Percentiles rank a stretch among this genome's conserved stretches.
Conservation (phyloP, 1,140 invertebrate species). For the Microplitis mediator region DNA sequence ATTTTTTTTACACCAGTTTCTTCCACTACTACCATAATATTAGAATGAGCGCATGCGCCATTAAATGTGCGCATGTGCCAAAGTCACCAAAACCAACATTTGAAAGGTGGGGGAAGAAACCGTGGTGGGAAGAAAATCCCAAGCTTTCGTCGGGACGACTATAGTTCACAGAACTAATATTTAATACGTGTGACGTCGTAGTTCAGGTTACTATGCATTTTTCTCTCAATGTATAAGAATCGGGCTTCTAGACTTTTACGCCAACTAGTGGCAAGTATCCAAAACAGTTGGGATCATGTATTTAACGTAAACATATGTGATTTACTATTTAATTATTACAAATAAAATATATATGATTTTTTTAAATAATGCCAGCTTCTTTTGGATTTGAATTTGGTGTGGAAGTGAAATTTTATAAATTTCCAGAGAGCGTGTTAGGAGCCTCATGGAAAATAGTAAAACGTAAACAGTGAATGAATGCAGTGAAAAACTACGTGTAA, state of each 20-base stretch:
- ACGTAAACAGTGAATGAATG: constrained; percentile 13
- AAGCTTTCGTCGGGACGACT: no score
- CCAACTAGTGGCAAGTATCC: constrained; percentile 2
- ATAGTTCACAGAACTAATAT: no score
- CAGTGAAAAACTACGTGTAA: constrained; percentile 12
- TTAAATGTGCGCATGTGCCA: no score
- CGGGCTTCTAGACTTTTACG: neutral
- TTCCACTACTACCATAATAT: no score
- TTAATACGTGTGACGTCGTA: no score
- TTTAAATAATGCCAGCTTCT: constrained; percentile 5
- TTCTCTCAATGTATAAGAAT: no score
- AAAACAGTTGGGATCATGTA: constrained; percentile 8
- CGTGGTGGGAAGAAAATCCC: no score
- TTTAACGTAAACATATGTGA: constrained; percentile 6
- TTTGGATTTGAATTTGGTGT: neutral
- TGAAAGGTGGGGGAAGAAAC: no score
- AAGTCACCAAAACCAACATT: no score
- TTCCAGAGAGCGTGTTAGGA: neutral
- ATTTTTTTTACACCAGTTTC: no score
- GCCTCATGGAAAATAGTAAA: neutral
- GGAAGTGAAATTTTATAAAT: constrained; percentile 10
- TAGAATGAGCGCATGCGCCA: no score
- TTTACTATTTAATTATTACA: neutral
- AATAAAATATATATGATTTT: constrained; percentile 6
- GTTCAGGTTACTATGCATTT: no score